Base-by-base conservation (phyloP, 1,140 invertebrate species). In the Prorops nasuta region DNA sequence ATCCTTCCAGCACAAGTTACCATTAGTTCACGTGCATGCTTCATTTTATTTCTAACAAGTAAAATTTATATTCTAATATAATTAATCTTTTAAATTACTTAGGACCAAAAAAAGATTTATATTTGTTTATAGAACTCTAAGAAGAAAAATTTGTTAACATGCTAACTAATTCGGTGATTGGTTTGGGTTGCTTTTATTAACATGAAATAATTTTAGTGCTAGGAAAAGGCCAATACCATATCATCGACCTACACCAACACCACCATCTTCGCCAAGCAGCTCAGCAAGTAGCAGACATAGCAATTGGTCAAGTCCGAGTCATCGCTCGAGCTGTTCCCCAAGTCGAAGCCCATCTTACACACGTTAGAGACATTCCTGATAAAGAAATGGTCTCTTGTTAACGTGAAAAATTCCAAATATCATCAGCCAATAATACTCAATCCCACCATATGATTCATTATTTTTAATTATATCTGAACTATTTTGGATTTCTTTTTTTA, bases 141-240 rank as follows among this genome's bases (percentile, higher is more conserved):
- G n/a, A n/a, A n/a, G n/a, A n/a, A n/a, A n/a, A n/a, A n/a, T n/a
- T n/a, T n/a, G n/a, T n/a, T n/a, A n/a, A n/a, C n/a, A n/a, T n/a
- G n/a, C n/a, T n/a, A n/a, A n/a, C n/a, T n/a, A n/a, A n/a, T n/a
- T n/a, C n/a, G n/a, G n/a, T n/a, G n/a, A n/a, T n/a, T n/a, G n/a
- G n/a, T n/a, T n/a, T n/a, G n/a, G n/a, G n/a, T n/a, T n/a, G n/a
- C n/a, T n/a, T n/a, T n/a, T n/a, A n/a, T n/a, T n/a, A n/a, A n/a
- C n/a, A n/a, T n/a, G n/a, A n/a, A n/a, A n/a, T n/a, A 56, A 63
- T 83, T 82, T 63, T 80, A 94, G 92, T 76, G 92, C 91, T 51
- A 84, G 92, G 59, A 94, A 94, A 77, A 81, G 91, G 45, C 92
- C 92, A 28, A 91, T 94, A 63, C 90, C 91, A 39, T 94, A 94